A percentile compares a stretch with the other conserved stretches of the same genome.
These are phyloP conservation scores for Dipodomys stephensi DNA, from an alignment of 2,113 vertebrate species.

Conservation along the genomic window DNA sequence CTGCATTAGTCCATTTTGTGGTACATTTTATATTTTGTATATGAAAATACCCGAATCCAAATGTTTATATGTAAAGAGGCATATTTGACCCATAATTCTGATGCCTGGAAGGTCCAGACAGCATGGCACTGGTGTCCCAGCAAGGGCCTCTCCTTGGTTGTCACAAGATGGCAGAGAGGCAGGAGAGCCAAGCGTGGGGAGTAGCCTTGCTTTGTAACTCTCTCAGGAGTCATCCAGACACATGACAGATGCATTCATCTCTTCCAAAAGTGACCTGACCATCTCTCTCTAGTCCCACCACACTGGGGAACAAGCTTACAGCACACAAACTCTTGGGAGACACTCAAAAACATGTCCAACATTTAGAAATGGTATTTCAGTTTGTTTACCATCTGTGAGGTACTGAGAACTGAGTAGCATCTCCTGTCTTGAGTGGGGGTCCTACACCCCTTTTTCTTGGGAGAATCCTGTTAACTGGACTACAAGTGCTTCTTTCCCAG, in stretches of 20 bases:
- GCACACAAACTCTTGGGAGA: too few species aligned
- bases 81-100: background rate
- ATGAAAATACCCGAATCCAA: background rate
- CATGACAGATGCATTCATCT: background rate
- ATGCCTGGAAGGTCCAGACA: background rate
- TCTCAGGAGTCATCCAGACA: background rate
- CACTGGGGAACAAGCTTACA: too few species aligned
- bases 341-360: too few species aligned
- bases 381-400: too few species aligned
- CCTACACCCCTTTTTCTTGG: background rate
- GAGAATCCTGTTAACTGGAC: rapidly evolving
- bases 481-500: too few species aligned
- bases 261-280: too few species aligned
- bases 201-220: background rate
- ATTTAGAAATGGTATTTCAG: too few species aligned
- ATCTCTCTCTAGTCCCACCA: too few species aligned
- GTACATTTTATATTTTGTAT: background rate
- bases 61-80: background rate
- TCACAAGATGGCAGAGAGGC: background rate
- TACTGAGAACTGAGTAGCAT: too few species aligned
- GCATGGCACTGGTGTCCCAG: too few species aligned
- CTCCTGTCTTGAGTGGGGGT: background rate
- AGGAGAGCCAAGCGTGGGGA: background rate
- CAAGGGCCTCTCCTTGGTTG: background rate
- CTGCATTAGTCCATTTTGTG: background rate